Conservation (phyloP, 2,797 vertebrate species). For the Odontamblyopus rebecca region DNA sequence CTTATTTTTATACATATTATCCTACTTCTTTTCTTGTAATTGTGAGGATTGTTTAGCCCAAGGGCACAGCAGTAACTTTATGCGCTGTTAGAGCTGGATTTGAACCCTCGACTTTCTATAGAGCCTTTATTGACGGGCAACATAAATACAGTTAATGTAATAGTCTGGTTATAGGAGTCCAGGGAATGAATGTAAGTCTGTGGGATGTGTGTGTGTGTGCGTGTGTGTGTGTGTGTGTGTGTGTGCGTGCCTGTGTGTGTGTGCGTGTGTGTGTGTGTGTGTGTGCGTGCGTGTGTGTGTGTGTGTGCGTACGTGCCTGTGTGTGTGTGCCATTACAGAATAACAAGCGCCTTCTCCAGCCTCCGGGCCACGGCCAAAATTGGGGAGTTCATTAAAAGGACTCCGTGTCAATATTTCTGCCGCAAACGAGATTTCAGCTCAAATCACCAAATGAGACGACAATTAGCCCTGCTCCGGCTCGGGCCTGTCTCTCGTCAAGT, state of each 20-base stretch:
- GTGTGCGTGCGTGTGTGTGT: no score
- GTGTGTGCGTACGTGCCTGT: no score
- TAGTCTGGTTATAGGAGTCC: background rate
- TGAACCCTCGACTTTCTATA: no score
- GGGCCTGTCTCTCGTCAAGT: background rate
- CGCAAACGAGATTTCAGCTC: background rate
- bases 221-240: background rate
- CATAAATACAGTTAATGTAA: no score
- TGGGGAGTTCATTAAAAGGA: slow-evolving; percentile 15
- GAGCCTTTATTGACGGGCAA: no score
- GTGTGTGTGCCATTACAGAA: slow-evolving; percentile 32
- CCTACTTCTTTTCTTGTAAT: no score
- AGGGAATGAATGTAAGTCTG: background rate
- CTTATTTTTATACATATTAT: no score
- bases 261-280: no score
- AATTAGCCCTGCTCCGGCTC: background rate
- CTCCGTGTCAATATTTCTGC: slow-evolving; percentile 35
- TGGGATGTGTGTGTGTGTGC: background rate
- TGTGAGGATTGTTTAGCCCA: no score
- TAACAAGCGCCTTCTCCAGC: slow-evolving; percentile 37
- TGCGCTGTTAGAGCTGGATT: no score
- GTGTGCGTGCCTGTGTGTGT: background rate
- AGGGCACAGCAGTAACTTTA: no score
- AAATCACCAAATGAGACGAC: slow-evolving; percentile 3
- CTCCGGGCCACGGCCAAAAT: slow-evolving; percentile 26